These are phyloP conservation scores for Chrysodeixis includens DNA, from an alignment of 2,888 invertebrate genomes.

Conservation along the genomic window DNA sequence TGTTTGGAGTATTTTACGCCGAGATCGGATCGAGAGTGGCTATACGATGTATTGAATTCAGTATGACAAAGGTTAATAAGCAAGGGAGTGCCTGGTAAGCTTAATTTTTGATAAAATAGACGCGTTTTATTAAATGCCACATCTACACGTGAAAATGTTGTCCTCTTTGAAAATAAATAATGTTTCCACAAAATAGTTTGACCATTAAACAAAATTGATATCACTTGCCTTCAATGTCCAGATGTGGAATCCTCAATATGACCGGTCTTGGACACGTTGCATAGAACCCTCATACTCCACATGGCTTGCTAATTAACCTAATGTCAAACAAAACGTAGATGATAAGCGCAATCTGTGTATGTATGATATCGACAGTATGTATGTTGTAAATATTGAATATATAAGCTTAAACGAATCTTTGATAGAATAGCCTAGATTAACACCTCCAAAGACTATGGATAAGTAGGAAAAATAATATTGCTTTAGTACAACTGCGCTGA, in stretches of 20 bases:
- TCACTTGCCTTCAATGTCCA: too few species aligned
- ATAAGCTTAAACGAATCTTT: conserved; percentile 39
- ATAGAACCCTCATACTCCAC: too few species aligned
- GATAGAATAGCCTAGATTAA: conserved; percentile 42
- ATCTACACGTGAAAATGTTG: too few species aligned
- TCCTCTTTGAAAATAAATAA: too few species aligned
- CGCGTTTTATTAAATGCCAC: too few species aligned
- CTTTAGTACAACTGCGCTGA: conserved; percentile 31
- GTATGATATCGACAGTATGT: conserved; percentile 3
- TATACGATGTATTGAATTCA: not conserved
- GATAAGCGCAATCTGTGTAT: conserved; percentile 20
- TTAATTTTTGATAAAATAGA: too few species aligned
- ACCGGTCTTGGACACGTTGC: too few species aligned
- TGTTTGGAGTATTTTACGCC: not conserved
- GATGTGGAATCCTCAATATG: too few species aligned
- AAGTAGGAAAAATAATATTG: conserved; percentile 43
- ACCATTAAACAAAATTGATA: too few species aligned
- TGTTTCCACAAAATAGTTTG: too few species aligned
- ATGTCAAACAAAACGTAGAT: not conserved
- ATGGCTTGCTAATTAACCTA: not conserved
- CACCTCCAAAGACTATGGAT: conserved; percentile 53
- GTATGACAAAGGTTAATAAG: not conserved
- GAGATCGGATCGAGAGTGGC: not conserved
- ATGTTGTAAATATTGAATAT: conserved; percentile 46
- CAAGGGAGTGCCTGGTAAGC: not conserved